Base-by-base conservation (phyloP, 2,113 vertebrate species). In the Ageneiosus marmoratus region DNA sequence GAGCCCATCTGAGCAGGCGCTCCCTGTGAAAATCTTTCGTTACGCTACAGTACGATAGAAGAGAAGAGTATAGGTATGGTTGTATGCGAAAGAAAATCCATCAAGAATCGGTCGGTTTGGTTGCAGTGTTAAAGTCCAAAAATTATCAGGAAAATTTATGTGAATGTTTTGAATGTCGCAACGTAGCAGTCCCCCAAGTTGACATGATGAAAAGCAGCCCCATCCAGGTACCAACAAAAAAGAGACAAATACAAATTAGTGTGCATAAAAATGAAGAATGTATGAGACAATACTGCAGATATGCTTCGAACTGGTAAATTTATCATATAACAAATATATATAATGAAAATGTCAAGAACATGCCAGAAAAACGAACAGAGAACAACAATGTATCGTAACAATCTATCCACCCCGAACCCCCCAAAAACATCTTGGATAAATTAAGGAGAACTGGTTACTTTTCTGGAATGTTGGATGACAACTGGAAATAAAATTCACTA, bases 171-270 rank as follows among this genome's bases (percentile, higher is more conserved):
- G 60, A 78, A 72, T 37, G 58, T 55, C 74, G 37, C 32, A 85
- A 88, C 89, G 91, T 87, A 87, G 92, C 94, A 91, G 91, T 93
- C 92, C 94, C 94, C 93, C 93, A 93, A 89, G 94, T 93, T 82
- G 62, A 77, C 67, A 83, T 58, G 75, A 70, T 83, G 92, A 91
- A 93, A 94, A 92, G 94, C 93, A 92, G 95, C 89, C 91, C 94
- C 94, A 88, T 95, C 92, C 88, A 95, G 93, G 94, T 91, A 94
- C 92, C 93, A 94, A 95, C 86, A 90, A 93, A 90, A 93, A 94
- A 95, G 96, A 97, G 93, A 96, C 94, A 94, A 95, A 96, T 93
- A 92, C 95, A 89, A 89, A 95, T 98, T 97, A 97, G 95, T 96
- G 50, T 48, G 44, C 55, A 85, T 50, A 62, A 34, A 58, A 81